These are phyloP conservation scores for Elysia crispata DNA, from an alignment of 2,888 invertebrate species.

Conservation along the genomic window DNA sequence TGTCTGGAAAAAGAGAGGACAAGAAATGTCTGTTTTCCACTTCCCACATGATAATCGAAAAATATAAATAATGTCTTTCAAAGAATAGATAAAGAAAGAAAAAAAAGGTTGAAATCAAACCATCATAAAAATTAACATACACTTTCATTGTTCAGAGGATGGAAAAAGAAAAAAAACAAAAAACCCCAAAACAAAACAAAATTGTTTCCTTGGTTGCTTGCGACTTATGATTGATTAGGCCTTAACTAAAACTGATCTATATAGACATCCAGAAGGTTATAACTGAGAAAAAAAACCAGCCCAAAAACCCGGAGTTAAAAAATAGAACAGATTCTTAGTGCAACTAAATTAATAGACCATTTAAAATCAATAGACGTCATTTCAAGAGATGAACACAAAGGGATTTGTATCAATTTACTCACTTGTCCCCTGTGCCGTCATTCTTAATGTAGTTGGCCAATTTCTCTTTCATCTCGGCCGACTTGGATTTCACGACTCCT, in stretches of 20 bases:
- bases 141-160: not conserved
- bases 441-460: conserved; percentile 95
- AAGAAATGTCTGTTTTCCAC: not conserved
- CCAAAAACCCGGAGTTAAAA: no score
- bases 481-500: conserved; percentile 90
- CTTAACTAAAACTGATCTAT: no score
- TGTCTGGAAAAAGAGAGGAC: conserved; percentile 78
- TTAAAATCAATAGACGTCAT: not conserved
- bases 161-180: not conserved
- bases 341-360: no score
- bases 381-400: conserved; percentile 1
- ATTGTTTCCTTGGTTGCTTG: no score
- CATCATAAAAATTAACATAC: not conserved
- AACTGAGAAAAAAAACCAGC: no score
- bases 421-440: conserved; percentile 74
- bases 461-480: conserved; percentile 93
- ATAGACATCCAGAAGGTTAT: no score
- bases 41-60: not conserved
- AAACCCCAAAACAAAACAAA: not conserved
- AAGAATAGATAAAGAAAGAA: not conserved
- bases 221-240: no score
- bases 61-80: not conserved
- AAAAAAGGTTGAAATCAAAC: no score
- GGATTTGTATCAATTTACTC: not conserved
- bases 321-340: not conserved